Evolutionary conservation across 2,888 invertebrate species (phyloP).

Genomic region (Andrena trimmerana): DNA sequence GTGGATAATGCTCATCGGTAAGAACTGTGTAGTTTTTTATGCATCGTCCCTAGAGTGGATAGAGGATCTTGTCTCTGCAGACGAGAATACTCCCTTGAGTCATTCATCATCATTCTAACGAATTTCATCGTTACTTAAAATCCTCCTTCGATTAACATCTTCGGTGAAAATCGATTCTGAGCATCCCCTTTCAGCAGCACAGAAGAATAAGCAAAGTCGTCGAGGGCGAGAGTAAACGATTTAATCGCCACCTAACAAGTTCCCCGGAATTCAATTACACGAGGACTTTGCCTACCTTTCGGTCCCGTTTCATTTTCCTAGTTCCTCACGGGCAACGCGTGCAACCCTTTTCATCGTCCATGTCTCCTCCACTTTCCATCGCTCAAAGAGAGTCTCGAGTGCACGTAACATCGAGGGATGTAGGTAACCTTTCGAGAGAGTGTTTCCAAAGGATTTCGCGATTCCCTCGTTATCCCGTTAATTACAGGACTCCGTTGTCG

Average conservation of each 20-base stretch:
- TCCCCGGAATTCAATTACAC: not conserved
- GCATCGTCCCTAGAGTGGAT: no score
- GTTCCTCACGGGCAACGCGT: not conserved
- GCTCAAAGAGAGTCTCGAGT: not conserved
- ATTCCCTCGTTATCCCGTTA: slow-evolving; percentile 27
- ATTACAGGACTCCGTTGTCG: slow-evolving; percentile 14
- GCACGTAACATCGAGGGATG: not conserved
- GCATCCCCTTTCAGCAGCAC: not conserved
- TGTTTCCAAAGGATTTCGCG: slow-evolving; percentile 9
- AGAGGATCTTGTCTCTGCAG: no score
- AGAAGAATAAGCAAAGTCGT: slow-evolving; percentile 4
- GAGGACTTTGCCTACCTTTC: not conserved
- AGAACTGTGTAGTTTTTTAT: no score
- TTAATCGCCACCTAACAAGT: not conserved
- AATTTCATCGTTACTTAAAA: no score
- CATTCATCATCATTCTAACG: no score
- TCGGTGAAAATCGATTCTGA: not conserved
- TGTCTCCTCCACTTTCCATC: no score
- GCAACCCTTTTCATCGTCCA: not conserved
- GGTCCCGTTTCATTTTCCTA: not conserved
- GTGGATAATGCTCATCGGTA: no score
- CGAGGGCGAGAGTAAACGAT: not conserved
- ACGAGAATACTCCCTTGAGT: no score
- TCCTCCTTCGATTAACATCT: not conserved
- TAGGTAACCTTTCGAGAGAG: slow-evolving; percentile 7